A percentile compares a stretch with the other conserved stretches of the same genome.
These are phyloP conservation scores for Psilopsiagon aymara DNA, from an alignment of 2,113 vertebrate genomes.

Conservation along the genomic window DNA sequence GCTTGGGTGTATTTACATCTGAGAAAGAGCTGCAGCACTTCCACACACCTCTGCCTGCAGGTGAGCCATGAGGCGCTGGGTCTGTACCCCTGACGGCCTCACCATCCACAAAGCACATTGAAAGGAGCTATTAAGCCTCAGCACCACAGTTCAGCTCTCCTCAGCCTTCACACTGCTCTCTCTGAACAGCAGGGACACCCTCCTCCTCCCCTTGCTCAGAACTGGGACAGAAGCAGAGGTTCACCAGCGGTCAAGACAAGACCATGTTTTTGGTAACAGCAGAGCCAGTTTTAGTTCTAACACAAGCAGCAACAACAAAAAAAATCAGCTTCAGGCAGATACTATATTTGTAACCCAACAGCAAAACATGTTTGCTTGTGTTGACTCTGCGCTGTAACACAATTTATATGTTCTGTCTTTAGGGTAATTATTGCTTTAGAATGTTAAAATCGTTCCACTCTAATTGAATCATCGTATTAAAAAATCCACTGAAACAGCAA, in stretches of 20 bases:
- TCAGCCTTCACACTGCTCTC: accelerated
- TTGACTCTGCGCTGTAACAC: slow-evolving; percentile 63
- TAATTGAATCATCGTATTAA: slow-evolving; percentile 68
- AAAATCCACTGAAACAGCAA: slow-evolving; percentile 48
- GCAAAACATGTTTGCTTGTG: slow-evolving; percentile 70
- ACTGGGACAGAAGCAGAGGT: not conserved
- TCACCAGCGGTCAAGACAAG: not conserved
- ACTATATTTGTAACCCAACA: slow-evolving; percentile 58
- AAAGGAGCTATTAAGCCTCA: not conserved
- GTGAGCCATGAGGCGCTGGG: not conserved
- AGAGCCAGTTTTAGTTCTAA: slow-evolving; percentile 14
- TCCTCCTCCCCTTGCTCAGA: not conserved
- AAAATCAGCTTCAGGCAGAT: slow-evolving; percentile 47
- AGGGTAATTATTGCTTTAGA: slow-evolving; percentile 72
- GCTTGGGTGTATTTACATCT: not conserved
- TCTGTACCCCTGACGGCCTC: accelerated
- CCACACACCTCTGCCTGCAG: accelerated
- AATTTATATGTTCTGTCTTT: slow-evolving; percentile 71
- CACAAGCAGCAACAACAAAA: not conserved
- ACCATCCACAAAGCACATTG: accelerated
- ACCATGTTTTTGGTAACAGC: not conserved
- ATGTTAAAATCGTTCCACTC: slow-evolving; percentile 67
- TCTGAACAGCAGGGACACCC: not conserved
- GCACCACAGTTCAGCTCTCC: not conserved
- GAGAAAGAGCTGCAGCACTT: not conserved